These are phyloP conservation scores for Takifugu bimaculatus DNA, from an alignment of 2,113 vertebrate species.

Conservation along the genomic window DNA sequence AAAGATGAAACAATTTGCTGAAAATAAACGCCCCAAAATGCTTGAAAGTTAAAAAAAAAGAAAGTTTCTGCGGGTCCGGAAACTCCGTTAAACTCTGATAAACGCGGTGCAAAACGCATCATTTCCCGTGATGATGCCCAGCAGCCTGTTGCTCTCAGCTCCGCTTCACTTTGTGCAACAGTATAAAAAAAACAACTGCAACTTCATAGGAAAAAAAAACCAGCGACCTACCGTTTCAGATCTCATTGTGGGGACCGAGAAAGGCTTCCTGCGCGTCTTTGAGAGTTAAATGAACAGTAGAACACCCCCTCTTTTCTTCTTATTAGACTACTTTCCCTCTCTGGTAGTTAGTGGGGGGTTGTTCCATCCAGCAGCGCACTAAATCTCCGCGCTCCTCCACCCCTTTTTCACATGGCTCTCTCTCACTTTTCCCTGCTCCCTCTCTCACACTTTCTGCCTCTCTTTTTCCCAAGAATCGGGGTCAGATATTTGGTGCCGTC, in stretches of 20 bases:
- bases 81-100: no score
- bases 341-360: constrained; percentile 73
- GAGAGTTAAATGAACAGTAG: constrained; percentile 51
- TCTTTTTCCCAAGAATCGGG: constrained; percentile 51
- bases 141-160: constrained; percentile 52
- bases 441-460: constrained; percentile 16
- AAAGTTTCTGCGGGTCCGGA: no score
- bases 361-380: constrained; percentile 69
- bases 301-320: constrained; percentile 59
- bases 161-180: constrained; percentile 7
- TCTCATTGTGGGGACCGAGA: constrained; percentile 58
- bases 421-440: neutral
- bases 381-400: constrained; percentile 70
- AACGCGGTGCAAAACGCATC: no score
- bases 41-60: no score
- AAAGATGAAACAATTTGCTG: no score
- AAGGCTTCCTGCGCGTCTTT: constrained; percentile 57
- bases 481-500: constrained; percentile 69
- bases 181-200: constrained; percentile 29
- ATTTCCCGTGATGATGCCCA: neutral
- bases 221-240: constrained; percentile 60
- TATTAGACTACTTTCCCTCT: constrained; percentile 62
- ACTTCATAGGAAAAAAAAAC: constrained; percentile 5
- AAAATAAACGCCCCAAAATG: no score
- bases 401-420: constrained; percentile 62